Percentiles rank a stretch among this genome's conserved stretches.
These are phyloP conservation scores for Dipodomys spectabilis DNA, from an alignment of 2,113 vertebrate species.

Conservation along the genomic window DNA sequence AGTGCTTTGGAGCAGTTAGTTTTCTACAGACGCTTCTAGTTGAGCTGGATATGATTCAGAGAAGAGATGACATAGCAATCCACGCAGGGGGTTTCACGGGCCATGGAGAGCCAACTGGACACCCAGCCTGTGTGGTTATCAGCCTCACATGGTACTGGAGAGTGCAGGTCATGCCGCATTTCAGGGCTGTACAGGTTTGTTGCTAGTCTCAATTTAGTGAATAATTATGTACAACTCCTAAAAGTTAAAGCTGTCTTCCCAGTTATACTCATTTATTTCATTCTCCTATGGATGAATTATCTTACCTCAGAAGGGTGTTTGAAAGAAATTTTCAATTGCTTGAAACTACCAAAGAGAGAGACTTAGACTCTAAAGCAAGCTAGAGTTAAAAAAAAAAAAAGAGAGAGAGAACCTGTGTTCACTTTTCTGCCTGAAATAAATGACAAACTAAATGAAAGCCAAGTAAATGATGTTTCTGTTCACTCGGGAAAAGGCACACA, in stretches of 20 bases:
- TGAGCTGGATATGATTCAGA: not conserved
- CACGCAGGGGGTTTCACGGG: not conserved
- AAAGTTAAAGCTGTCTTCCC: slow-evolving; percentile 1
- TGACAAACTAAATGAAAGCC: not conserved
- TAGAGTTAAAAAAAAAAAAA: not conserved
- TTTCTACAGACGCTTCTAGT: not conserved
- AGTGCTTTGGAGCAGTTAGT: not conserved
- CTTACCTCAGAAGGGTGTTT: not conserved
- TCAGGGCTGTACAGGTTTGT: not conserved
- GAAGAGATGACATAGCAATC: not conserved
- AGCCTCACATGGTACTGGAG: not conserved
- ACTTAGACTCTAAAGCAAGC: not conserved
- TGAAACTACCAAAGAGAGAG: slow-evolving; percentile 25
- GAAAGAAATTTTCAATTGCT: slow-evolving; percentile 21
- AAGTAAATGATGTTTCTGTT: no score
- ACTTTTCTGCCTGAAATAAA: not conserved
- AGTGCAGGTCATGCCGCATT: not conserved
- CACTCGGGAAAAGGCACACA: not conserved
- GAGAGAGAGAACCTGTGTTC: not conserved
- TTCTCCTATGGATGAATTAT: not conserved
- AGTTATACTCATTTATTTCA: slow-evolving; percentile 15
- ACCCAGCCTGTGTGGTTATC: not conserved
- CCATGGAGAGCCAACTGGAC: not conserved
- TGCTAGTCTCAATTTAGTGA: slow-evolving; percentile 12
- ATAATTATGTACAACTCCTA: not conserved